Base-by-base conservation (phyloP, 2,888 invertebrate genomes). In the Morpho helenor region DNA sequence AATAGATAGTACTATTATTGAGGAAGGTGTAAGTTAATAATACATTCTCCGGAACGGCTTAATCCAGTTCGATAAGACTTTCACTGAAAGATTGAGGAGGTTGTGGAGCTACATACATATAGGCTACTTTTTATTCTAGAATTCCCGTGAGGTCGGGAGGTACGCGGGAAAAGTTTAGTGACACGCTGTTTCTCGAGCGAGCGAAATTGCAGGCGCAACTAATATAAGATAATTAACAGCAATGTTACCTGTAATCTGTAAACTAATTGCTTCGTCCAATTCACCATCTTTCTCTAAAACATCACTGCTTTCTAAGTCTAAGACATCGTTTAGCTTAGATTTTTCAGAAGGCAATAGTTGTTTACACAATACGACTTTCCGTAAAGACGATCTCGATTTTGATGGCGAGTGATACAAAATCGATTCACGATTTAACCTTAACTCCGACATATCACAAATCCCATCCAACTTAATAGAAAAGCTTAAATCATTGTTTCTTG, bases 401-500 rank as follows among this genome's bases (percentile, higher is more conserved):
- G 77, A 72, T 2, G 83, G 80, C 7, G 87, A 82, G 53, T 82
- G 77, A 61, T 85, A 87, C 63, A 87, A 71, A 22, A 84, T 74
- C 0, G 85, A 80, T 57, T 83, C 79, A 7, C 74, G 73, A 7
- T 71, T 61, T 7, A 67, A 66, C 49, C 64, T 71, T 8, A 69
- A 68, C 45, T 73, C 71, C 0, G 78, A 75, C 2, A 71, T 58
- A 60, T 77, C 74, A n/a, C 87, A 82, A 40, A 89, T 63, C 48
- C 76, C 74, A 45, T 89, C 85, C 16, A 90, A 66, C 70, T 87
- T 77, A 0, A 81, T 73, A 0, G 89, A 86, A 61, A 89, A 90
- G 68, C 82, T 88, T 0, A 87, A 66, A 56, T 87, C 76, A 7
- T 69, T 68, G 46, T 77, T 77, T 58, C 77, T 82, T 0, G 65